phyloP scores from a whole-genome alignment of 2,113 vertebrate species.

The Todiramphus saurophagus region DNA sequence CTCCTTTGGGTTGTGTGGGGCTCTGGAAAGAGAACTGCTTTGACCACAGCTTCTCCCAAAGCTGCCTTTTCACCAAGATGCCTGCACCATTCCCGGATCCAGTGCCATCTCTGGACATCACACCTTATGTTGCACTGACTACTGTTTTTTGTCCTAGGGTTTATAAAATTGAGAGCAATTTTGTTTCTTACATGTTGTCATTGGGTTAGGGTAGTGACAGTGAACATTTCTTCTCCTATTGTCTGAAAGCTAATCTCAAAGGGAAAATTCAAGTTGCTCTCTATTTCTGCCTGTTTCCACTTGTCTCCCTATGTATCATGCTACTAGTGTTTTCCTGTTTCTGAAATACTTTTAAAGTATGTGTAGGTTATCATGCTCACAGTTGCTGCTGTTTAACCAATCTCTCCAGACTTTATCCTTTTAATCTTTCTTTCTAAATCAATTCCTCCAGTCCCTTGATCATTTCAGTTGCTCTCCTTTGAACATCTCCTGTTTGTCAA shows the following conservation, averaged over 20 bases:
- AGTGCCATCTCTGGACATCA: neutral
- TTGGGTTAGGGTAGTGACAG: conserved; percentile 37
- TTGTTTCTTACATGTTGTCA: neutral
- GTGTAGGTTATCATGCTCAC: conserved; percentile 47
- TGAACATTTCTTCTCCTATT: conserved; percentile 33
- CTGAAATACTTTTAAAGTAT: conserved; percentile 50
- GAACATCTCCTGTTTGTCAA: conserved; percentile 65
- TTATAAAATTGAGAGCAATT: neutral
- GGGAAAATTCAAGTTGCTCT: conserved; percentile 49
- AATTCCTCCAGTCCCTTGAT: conserved; percentile 64
- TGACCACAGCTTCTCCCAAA: neutral
- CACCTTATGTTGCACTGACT: neutral
- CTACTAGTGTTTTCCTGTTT: conserved; percentile 47
- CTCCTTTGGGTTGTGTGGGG: neutral
- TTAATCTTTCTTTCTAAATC: conserved; percentile 71
- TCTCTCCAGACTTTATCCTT: conserved; percentile 67
- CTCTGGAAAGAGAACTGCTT: neutral
- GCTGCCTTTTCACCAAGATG: neutral
- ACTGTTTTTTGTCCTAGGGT: neutral
- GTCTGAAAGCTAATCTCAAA: conserved; percentile 47
- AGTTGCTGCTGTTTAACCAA: conserved; percentile 63
- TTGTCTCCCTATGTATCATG: conserved; percentile 47
- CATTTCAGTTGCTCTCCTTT: conserved; percentile 64
- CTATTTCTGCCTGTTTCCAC: conserved; percentile 55
- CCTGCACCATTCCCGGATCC: accelerated